A percentile compares a stretch with the other conserved stretches of the same genome.
Evolutionary conservation across 2,888 invertebrate genomes (phyloP).

Genomic region (Halictus quadricinctus): DNA sequence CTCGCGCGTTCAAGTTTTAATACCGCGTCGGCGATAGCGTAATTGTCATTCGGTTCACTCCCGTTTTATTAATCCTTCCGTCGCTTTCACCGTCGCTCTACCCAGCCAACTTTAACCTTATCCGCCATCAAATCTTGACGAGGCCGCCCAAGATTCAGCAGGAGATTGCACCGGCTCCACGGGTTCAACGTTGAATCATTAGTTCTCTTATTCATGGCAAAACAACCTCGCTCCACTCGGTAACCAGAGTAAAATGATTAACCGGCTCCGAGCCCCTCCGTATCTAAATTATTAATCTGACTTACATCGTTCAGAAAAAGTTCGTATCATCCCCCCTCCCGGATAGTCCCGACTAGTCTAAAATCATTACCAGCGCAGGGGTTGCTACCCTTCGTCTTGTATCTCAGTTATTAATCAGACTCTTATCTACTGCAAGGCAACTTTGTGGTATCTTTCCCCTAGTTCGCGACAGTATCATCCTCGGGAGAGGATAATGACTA

Average conservation of each 20-base stretch:
- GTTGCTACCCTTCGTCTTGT: not conserved
- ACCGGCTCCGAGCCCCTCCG: not conserved
- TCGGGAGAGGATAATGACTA: not conserved
- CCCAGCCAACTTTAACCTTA: not conserved
- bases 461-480: not conserved
- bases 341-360: not conserved
- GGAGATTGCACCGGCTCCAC: not conserved
- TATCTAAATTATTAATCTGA: conserved; percentile 8
- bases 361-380: not conserved
- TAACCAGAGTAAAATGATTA: not conserved
- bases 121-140: not conserved
- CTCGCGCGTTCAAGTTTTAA: not conserved
- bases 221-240: not conserved
- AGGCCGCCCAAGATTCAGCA: not conserved
- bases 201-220: not conserved
- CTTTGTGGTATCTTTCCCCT: conserved; percentile 5
- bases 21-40: not conserved
- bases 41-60: not conserved
- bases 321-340: not conserved
- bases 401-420: conserved; percentile 12
- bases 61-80: not conserved
- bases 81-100: not conserved
- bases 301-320: not conserved
- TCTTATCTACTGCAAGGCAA: conserved; percentile 5
- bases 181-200: not conserved